Percentiles rank a stretch among this genome's conserved stretches.
phyloP scores from a whole-genome alignment of 2,113 vertebrate genomes.

The Argyrosomus japonicus region DNA sequence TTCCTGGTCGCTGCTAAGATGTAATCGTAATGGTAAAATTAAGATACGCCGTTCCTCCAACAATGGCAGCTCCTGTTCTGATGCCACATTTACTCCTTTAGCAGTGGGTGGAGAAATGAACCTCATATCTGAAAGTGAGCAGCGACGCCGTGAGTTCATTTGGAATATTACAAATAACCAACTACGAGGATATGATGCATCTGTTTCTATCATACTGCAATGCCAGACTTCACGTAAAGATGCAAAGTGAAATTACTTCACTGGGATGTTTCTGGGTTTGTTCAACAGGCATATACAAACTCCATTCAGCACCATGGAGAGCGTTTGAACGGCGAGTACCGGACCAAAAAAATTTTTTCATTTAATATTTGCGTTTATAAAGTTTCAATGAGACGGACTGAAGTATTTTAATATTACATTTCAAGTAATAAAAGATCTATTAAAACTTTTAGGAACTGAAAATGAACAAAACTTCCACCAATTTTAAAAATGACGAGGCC shows the following conservation, averaged over 20 bases:
- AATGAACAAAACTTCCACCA: too few species aligned
- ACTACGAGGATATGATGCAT: fast-evolving
- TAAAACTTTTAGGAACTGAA: too few species aligned
- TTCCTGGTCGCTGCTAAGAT: fast-evolving
- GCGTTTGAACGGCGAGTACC: fast-evolving
- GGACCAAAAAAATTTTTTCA: fast-evolving
- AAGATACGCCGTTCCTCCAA: neutral
- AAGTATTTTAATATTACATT: too few species aligned
- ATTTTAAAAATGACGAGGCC: neutral
- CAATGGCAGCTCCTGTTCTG: constrained; percentile 26
- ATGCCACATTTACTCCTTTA: neutral
- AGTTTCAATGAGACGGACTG: neutral
- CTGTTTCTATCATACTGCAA: fast-evolving
- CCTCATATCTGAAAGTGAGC: constrained; percentile 38
- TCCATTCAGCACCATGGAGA: constrained; percentile 22
- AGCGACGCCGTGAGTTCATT: constrained; percentile 67
- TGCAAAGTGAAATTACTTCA: neutral
- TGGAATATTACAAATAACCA: constrained; percentile 35
- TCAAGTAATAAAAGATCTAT: too few species aligned
- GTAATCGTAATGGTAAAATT: fast-evolving
- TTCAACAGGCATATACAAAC: neutral
- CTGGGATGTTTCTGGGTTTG: too few species aligned
- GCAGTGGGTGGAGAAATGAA: constrained; percentile 44
- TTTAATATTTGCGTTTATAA: neutral
- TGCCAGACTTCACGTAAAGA: fast-evolving